Evolutionary conservation across 2,113 vertebrate genomes (phyloP).

Genomic region (Bos javanicus): DNA sequence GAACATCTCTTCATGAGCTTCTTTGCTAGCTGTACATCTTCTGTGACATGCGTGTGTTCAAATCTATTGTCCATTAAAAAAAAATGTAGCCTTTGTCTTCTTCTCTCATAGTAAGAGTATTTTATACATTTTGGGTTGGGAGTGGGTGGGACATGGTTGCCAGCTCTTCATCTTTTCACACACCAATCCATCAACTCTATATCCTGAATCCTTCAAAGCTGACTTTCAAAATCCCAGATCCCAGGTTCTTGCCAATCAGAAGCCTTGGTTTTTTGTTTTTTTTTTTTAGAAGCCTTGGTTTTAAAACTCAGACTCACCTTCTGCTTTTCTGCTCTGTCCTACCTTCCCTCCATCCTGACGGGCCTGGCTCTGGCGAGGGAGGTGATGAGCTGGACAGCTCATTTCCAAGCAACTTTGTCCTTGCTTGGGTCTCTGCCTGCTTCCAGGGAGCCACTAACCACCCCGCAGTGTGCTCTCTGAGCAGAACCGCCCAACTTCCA

Average conservation of each 20-base stretch:
- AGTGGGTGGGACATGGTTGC: neutral
- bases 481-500: neutral
- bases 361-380: neutral
- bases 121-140: no score
- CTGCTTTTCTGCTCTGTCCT: neutral
- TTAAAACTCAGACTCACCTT: neutral
- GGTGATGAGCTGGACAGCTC: neutral
- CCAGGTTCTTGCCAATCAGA: neutral
- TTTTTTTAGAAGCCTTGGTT: neutral
- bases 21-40: neutral
- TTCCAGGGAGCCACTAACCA: neutral
- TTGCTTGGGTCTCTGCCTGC: neutral
- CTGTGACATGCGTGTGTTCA: neutral
- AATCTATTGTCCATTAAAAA: neutral
- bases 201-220: neutral
- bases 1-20: neutral
- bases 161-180: neutral
- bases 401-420: neutral
- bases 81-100: neutral
- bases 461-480: neutral
- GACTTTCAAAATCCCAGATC: neutral
- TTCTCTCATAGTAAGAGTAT: neutral
- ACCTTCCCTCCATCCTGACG: fast-evolving
- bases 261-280: neutral
- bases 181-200: neutral